phyloP scores from a whole-genome alignment of 2,113 vertebrate species.

The Crotalus viridis region DNA sequence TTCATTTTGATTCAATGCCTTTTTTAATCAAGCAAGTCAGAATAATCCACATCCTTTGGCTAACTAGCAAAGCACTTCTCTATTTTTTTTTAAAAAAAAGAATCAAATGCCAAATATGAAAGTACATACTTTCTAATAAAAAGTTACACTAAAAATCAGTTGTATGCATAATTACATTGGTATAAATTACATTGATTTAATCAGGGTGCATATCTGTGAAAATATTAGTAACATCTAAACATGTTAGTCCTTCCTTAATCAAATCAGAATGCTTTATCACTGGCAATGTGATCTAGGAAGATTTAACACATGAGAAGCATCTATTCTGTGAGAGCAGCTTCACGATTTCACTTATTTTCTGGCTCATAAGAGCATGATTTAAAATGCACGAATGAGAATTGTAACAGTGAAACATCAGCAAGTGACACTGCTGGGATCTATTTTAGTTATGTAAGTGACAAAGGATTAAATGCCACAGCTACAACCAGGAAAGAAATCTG shows the following conservation, averaged over 20 bases:
- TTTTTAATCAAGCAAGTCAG: slow-evolving; percentile 69
- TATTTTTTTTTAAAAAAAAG: neutral
- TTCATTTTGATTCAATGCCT: slow-evolving; percentile 65
- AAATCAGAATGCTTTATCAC: neutral
- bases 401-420: neutral
- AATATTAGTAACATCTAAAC: neutral
- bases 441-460: neutral
- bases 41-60: slow-evolving; percentile 15
- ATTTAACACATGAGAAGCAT: neutral
- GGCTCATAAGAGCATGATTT: neutral
- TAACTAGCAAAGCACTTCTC: slow-evolving; percentile 11
- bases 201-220: neutral
- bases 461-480: neutral
- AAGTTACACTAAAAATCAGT: neutral
- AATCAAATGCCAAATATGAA: slow-evolving; percentile 11
- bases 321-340: neutral
- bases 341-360: neutral
- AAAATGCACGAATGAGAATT: neutral
- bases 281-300: neutral
- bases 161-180: neutral
- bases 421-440: neutral
- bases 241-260: neutral
- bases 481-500: neutral
- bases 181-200: neutral
- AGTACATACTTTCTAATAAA: slow-evolving; percentile 6